These are phyloP conservation scores for Rhogogaster chlorosoma DNA, from an alignment of 2,888 invertebrate genomes.

Conservation along the genomic window DNA sequence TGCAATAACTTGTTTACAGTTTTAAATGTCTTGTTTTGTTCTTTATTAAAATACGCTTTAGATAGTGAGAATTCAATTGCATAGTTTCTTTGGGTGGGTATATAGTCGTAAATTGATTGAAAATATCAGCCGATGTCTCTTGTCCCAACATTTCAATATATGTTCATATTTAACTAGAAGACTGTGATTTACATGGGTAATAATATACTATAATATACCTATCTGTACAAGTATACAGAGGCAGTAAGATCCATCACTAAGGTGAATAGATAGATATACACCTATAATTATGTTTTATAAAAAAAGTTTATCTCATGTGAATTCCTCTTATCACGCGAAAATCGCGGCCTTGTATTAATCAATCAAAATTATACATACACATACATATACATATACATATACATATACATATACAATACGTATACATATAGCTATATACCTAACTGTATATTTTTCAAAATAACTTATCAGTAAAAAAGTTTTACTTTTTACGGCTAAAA, in stretches of 20 bases:
- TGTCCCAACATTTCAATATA: conserved; percentile 1
- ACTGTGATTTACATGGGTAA: neutral
- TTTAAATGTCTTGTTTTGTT: neutral
- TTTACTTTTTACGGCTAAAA: no score
- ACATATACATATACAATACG: no score
- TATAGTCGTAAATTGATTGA: neutral
- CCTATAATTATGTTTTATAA: neutral
- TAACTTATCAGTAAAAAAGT: no score
- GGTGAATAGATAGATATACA: no score
- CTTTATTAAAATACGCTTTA: neutral
- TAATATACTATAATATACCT: neutral
- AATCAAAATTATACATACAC: no score
- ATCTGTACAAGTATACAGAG: neutral
- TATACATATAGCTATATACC: no score
- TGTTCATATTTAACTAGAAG: neutral
- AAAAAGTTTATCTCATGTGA: no score
- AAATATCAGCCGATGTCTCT: neutral
- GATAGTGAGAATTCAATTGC: no score
- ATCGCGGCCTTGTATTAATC: neutral
- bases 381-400: no score
- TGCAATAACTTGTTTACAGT: neutral
- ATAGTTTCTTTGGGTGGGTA: neutral
- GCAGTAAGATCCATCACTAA: neutral
- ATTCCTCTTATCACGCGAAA: no score
- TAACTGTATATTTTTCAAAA: no score